phyloP scores from a whole-genome alignment of 2,888 invertebrate species.

The Arenicola marina region DNA sequence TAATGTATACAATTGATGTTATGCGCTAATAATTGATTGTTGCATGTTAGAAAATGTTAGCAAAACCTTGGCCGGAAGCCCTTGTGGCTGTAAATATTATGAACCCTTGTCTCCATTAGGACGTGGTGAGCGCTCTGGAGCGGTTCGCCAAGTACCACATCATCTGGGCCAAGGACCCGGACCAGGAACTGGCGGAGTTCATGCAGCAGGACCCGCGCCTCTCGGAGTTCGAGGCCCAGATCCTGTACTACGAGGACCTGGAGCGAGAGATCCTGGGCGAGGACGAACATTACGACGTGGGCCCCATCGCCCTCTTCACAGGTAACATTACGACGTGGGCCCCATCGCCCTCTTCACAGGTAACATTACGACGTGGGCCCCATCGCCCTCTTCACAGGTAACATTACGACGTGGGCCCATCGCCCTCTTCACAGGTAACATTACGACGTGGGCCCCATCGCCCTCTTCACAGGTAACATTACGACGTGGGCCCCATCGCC shows the following conservation, averaged over 20 bases:
- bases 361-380: constrained; percentile 60
- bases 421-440: too few relatives aligned
- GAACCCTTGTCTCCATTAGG: too few relatives aligned
- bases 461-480: constrained; percentile 59
- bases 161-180: constrained; percentile 60
- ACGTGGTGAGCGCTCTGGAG: constrained; percentile 70
- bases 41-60: too few relatives aligned
- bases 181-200: constrained; percentile 61
- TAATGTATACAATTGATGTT: too few relatives aligned
- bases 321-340: constrained; percentile 59
- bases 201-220: constrained; percentile 60
- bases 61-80: too few relatives aligned
- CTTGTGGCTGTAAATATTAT: too few relatives aligned
- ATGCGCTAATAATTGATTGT: too few relatives aligned
- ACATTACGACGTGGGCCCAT: too few relatives aligned
- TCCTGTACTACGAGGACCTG: constrained; percentile 60
- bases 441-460: constrained; percentile 60
- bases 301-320: constrained; percentile 60
- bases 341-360: constrained; percentile 60
- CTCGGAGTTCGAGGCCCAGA: constrained; percentile 62
- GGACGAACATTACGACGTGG: constrained; percentile 58
- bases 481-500: too few relatives aligned
- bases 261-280: constrained; percentile 56
- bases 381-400: constrained; percentile 60
- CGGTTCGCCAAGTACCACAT: constrained; percentile 83